These are phyloP conservation scores for Emesis furor DNA, from an alignment of 2,888 invertebrate species.

Conservation along the genomic window DNA sequence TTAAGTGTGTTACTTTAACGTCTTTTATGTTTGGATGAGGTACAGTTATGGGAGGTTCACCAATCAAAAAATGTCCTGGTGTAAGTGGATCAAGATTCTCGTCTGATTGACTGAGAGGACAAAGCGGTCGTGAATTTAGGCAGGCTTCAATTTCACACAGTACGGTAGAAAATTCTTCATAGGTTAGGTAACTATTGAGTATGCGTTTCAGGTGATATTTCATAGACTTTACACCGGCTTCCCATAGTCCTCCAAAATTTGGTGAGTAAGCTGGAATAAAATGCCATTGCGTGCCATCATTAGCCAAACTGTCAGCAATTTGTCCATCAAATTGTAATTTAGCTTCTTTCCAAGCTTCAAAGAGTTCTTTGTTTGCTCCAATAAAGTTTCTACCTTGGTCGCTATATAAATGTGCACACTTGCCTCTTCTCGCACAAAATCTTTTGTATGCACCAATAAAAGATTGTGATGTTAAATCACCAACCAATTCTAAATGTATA, in stretches of 20 bases:
- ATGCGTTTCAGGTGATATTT: background rate
- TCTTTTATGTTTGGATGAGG: background rate
- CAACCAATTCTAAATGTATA: slow-evolving; percentile 72
- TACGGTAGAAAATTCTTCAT: background rate
- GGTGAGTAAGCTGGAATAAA: background rate
- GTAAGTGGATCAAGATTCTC: background rate
- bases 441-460: slow-evolving; percentile 72
- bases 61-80: slow-evolving; percentile 2
- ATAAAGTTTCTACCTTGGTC: slow-evolving; percentile 67
- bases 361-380: slow-evolving; percentile 61
- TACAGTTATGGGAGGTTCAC: background rate
- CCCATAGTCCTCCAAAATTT: background rate
- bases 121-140: background rate
- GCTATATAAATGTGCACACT: slow-evolving; percentile 51
- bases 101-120: background rate
- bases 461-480: slow-evolving; percentile 65
- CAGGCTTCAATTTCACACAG: background rate
- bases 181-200: background rate
- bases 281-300: slow-evolving; percentile 3
- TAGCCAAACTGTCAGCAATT: slow-evolving; percentile 21
- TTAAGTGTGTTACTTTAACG: background rate
- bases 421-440: slow-evolving; percentile 68
- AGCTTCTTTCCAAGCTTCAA: slow-evolving; percentile 47
- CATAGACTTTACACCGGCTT: background rate
- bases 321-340: slow-evolving; percentile 39